Percentiles rank a stretch among this genome's conserved stretches.
Evolutionary conservation across 1,140 invertebrate species (phyloP).

Genomic region (Bombus terrestris): DNA sequence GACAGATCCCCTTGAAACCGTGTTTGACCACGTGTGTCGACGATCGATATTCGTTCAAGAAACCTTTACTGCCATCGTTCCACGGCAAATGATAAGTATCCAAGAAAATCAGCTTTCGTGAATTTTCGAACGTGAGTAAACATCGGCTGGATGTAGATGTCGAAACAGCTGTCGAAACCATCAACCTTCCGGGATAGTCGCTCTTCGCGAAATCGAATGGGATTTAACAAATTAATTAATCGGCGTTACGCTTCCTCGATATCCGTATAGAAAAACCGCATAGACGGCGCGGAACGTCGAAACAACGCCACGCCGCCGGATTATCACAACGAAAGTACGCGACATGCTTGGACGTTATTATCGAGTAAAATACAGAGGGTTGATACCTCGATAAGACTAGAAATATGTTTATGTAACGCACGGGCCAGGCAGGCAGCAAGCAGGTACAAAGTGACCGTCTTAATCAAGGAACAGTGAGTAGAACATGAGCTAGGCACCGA

Average conservation of each 20-base stretch:
- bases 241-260: constrained; percentile 54
- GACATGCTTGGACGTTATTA: constrained; percentile 68
- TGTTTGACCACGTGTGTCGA: neutral
- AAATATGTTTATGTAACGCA: constrained; percentile 61
- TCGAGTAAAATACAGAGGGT: constrained; percentile 57
- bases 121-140: constrained; percentile 62
- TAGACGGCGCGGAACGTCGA: neutral
- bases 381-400: constrained; percentile 65
- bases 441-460: constrained; percentile 71
- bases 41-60: neutral
- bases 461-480: constrained; percentile 68
- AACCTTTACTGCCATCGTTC: neutral
- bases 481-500: constrained; percentile 61
- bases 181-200: constrained; percentile 61
- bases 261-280: constrained; percentile 48
- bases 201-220: constrained; percentile 57
- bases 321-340: constrained; percentile 67
- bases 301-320: constrained; percentile 31
- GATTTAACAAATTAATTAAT: constrained; percentile 60
- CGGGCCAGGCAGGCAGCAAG: constrained; percentile 70
- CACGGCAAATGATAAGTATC: neutral
- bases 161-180: constrained; percentile 73
- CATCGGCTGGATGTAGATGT: constrained; percentile 66
- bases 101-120: constrained; percentile 21
- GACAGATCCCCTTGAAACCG: neutral